Base-by-base conservation (phyloP, 2,797 vertebrate species). In the Hylomyscus alleni region DNA sequence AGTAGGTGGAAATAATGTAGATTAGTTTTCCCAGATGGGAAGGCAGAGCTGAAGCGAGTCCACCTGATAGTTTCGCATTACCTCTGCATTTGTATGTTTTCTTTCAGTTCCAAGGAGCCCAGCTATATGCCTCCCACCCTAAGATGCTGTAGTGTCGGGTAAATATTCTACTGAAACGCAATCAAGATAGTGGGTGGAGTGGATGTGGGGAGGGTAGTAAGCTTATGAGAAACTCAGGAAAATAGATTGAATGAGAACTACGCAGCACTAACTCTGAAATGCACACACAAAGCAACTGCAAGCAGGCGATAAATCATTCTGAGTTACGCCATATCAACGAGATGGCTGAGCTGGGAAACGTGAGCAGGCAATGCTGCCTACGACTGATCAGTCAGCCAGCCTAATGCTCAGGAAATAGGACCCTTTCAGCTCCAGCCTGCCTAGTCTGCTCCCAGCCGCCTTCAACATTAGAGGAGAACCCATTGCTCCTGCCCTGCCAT, bases 261-360 rank as follows among this genome's bases (percentile, higher is more conserved):
- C 96, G 90, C 73, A 89, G 75, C 73, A 96, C 31, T n/a, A 40
- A 6, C 15, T 81, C 29, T 65, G 81, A 58, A 92, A 98, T 69
- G 75, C 80, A 97, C 67, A 95, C 88, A 94, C 37, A 97, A 86
- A 91, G 92, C n/a, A 78, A 90, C 95, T 76, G 56, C 19, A 58
- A 89, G 76, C 88, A 93, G 96, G 95, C 93, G 96, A 92, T 96
- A 97, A 98, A 94, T 92, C 85, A 93, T 96, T 62, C 76, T 4
- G 47, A 96, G 92, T 98, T 97, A 94, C 78, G 93, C 78, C 97
- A 91, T 60, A 88, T 54, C 92, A 97, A 95, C 96, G 91, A 98
- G 96, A 98, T 89, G 97, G 97, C 98, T 97, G 98, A 98, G 96
- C 95, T 96, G 96, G 96, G 98, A 98, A 98, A 56, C 89, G 69